Base-by-base conservation (phyloP, 2,113 vertebrate species). In the Antigone vipio region DNA sequence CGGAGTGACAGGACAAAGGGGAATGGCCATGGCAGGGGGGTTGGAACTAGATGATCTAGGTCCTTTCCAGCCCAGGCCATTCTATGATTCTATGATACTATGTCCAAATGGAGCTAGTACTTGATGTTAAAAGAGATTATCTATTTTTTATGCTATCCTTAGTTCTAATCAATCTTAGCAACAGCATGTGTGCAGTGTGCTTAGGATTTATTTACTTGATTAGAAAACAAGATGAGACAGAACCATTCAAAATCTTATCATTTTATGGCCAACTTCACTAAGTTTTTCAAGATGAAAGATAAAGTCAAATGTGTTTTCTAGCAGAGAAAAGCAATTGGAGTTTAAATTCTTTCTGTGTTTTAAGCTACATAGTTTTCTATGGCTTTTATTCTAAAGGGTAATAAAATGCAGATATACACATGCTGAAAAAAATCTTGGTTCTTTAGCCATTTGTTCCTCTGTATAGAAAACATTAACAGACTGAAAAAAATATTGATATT, bases 211-310 rank as follows among this genome's bases (percentile, higher is more conserved):
- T 55, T 34, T 5, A 42, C 22, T 52, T 69, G 53, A 88, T 91
- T 82, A 95, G 80, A 89, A 91, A 93, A 79, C 26, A 80, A 35
- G 42, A 83, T 68, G 90, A 95, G 62, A 89, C 40, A 89, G 80
- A 90, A 27, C 11, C 30, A 79, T 76, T 81, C n/a, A 92, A 92
- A 91, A 58, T 76, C 62, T 58, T 89, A 88, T 32, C 14, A 0
- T 5, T 85, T 91, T 76, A 66, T 59, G 58, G 74, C n/a, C 73
- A 85, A 88, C 66, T 49, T 75, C 23, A 81, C 44, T 20, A 66
- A 82, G 53, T 56, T 91, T 91, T 94, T 91, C 50, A 94, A 85
- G 89, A 97, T 50, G 45, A 85, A 92, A 47, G 85, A 76, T 87
- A 47, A 89, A 92, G 29, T 50, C 83, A 58, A 16, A 38, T 34